Evolutionary conservation across 2,888 invertebrate species (phyloP), one percentile per base, ranked within the genome.

Genomic region (Theodoxus fluviatilis): DNA sequence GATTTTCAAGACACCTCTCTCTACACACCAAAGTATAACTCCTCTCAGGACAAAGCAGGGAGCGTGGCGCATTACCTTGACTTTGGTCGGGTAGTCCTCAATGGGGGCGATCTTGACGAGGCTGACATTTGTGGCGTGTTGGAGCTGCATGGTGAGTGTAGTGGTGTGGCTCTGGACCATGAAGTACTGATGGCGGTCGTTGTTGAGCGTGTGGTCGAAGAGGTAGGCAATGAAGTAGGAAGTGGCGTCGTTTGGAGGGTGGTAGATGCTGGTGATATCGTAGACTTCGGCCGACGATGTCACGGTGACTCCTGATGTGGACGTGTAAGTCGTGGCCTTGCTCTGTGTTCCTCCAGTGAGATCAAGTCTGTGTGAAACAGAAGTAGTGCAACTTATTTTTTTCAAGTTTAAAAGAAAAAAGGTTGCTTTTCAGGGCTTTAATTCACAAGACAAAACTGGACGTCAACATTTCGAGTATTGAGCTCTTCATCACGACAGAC

Each of bases 121-220:
- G 63, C 78, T 81, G 33, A 81, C 76, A 64, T 74, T 77, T 31
- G 74, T 69, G 15, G 71, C 68, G 22, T 71, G 61, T 47, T 71
- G 70, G 15, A 81, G 69, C 1, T 69, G 67, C 12, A 81, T 71
- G 22, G 78, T 79, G 0, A 81, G 37, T 2, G 75, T 78, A 2
- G 79, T 68, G 7, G 71, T 18, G 4, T 71, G 37, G 0, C 59
- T 22, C 3, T 66, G 37, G 0, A 75, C 76, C 74, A 77, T 43
- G 71, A 73, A 79, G 33, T 73, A 75, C 47, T 77, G 74, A 1
- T 52, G n/a, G 3, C 28, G 55, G 37, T 69, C 61, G 15, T 49
- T 65, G 6, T 67, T 52, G 22, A 79, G 64, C 0, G 80, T 78
- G 61, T 79, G 79, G 69, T 80, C 80, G 76, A 80, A 80, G 71